These are phyloP conservation scores for Podocnemis expansa DNA, from an alignment of 2,113 vertebrate species.

Conservation along the genomic window DNA sequence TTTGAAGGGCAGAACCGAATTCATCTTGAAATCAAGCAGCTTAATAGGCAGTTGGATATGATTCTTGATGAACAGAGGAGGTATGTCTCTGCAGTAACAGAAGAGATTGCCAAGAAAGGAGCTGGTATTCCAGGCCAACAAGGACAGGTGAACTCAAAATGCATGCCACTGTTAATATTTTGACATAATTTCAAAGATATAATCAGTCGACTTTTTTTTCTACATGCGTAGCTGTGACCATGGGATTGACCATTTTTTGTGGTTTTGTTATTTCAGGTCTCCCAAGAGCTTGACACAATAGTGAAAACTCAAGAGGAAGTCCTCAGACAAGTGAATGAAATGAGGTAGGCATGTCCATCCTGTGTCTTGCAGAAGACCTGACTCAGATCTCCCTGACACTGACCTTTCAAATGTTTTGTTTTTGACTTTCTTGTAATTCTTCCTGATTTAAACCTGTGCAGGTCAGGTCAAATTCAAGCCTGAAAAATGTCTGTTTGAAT, in stretches of 20 bases:
- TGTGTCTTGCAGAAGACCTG: background rate
- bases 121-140: slow-evolving; percentile 65
- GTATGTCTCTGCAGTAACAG: slow-evolving; percentile 87
- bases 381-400: background rate
- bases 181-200: background rate
- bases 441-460: background rate
- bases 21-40: slow-evolving; percentile 96
- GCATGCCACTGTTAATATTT: rapidly evolving
- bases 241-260: background rate
- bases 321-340: slow-evolving; percentile 87
- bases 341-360: slow-evolving; percentile 81
- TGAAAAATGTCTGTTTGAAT: background rate
- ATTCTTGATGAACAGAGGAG: slow-evolving; percentile 95
- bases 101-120: slow-evolving; percentile 86
- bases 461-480: background rate
- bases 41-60: slow-evolving; percentile 92
- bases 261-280: slow-evolving; percentile 65
- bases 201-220: background rate
- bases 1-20: slow-evolving; percentile 98
- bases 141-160: slow-evolving; percentile 79
- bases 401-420: background rate
- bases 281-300: slow-evolving; percentile 83
- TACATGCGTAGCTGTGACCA: background rate
- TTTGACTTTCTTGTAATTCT: background rate
- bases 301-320: slow-evolving; percentile 89